Percentiles rank a stretch among this genome's conserved stretches.
phyloP scores from a whole-genome alignment of 2,113 vertebrate genomes.

The Meles meles region DNA sequence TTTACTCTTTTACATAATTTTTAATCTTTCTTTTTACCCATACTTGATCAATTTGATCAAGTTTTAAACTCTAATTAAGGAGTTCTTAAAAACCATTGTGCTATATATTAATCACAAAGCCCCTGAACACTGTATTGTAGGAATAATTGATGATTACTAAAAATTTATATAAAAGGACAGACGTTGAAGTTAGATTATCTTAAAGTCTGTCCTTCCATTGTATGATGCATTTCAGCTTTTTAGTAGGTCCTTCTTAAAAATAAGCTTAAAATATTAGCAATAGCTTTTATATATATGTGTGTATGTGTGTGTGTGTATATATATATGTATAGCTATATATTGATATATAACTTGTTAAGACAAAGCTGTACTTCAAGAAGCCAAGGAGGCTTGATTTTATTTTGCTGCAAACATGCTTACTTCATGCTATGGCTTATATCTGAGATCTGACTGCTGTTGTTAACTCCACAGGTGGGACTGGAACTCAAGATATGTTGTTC shows the following conservation, averaged over 20 bases:
- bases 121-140: background rate
- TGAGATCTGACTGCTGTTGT: background rate
- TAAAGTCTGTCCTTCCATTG: background rate
- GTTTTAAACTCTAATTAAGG: background rate
- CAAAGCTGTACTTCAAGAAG: background rate
- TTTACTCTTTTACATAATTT: background rate
- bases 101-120: background rate
- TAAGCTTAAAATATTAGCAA: background rate
- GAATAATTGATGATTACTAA: constrained; percentile 10
- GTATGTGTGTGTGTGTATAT: background rate
- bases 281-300: background rate
- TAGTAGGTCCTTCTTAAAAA: background rate
- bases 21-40: background rate
- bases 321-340: background rate
- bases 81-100: background rate
- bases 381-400: background rate
- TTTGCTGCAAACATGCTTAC: background rate
- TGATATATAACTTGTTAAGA: background rate
- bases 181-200: background rate
- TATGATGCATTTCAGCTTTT: constrained; percentile 17
- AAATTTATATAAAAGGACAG: background rate
- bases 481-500: background rate
- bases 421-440: background rate
- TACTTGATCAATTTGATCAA: background rate
- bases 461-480: background rate